Percentiles rank a stretch among this genome's conserved stretches.
These are phyloP conservation scores for Tamias sibiricus DNA, from an alignment of 2,113 vertebrate genomes.

Conservation along the genomic window DNA sequence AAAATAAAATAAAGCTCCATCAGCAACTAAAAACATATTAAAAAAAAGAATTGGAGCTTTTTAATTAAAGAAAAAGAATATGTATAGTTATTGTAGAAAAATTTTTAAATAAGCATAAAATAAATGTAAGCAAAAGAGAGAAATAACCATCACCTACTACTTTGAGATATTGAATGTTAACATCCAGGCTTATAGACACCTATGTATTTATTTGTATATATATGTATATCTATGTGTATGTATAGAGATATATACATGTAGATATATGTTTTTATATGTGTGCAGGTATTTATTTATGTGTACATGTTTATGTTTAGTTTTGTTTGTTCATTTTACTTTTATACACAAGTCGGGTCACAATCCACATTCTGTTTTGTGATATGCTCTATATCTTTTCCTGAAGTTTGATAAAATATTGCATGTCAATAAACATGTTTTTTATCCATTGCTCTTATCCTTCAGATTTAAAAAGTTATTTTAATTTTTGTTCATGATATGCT, in stretches of 20 bases:
- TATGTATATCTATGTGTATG: not conserved
- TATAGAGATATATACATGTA: not conserved
- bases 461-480: not conserved
- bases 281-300: not conserved
- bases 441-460: not conserved
- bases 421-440: not conserved
- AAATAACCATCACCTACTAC: not conserved
- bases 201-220: not conserved
- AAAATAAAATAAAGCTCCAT: no score
- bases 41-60: not conserved
- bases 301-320: not conserved
- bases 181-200: not conserved
- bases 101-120: not conserved
- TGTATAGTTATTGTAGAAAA: not conserved
- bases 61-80: not conserved
- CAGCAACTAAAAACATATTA: no score
- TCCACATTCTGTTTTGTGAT: not conserved
- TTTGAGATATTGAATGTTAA: not conserved
- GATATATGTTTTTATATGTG: not conserved
- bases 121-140: not conserved
- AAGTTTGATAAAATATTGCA: not conserved
- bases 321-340: conserved; percentile 29
- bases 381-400: not conserved
- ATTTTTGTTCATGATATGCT: not conserved
- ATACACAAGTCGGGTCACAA: not conserved